Evolutionary conservation across 2,113 vertebrate species (phyloP).

Genomic region (Austrofundulus limnaeus): DNA sequence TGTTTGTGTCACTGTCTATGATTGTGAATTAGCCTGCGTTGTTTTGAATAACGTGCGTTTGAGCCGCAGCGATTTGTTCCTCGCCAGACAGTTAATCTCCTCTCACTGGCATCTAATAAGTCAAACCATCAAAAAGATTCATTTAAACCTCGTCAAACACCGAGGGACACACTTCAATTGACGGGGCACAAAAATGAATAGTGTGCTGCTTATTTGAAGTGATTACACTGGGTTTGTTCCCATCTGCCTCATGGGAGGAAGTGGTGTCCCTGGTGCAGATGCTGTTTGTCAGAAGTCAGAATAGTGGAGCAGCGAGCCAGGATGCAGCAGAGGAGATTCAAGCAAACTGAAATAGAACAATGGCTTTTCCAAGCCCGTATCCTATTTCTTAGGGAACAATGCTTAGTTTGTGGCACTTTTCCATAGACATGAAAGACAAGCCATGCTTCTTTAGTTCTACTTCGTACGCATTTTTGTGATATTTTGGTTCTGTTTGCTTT

Average conservation of each 20-base stretch:
- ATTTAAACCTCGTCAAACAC: constrained; percentile 55
- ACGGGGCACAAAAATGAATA: constrained; percentile 64
- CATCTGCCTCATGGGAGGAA: constrained; percentile 73
- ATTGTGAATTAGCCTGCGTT: not conserved
- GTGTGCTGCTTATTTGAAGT: constrained; percentile 74
- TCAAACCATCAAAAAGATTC: constrained; percentile 64
- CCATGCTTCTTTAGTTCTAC: constrained; percentile 51
- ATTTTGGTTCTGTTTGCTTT: constrained; percentile 64
- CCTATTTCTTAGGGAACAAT: constrained; percentile 73
- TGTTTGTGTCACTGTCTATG: not conserved
- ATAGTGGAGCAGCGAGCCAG: constrained; percentile 55
- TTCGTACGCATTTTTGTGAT: constrained; percentile 59
- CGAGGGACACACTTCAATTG: constrained; percentile 57
- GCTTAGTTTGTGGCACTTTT: constrained; percentile 68
- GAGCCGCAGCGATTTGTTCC: constrained; percentile 38
- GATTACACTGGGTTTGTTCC: constrained; percentile 70
- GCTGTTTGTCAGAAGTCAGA: constrained; percentile 74
- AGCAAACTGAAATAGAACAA: constrained; percentile 77
- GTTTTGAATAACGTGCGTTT: constrained; percentile 34
- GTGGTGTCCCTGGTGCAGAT: constrained; percentile 67
- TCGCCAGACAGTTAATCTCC: constrained; percentile 55
- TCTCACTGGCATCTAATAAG: constrained; percentile 56
- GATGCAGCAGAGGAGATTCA: constrained; percentile 64
- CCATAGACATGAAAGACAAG: constrained; percentile 68
- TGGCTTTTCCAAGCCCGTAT: constrained; percentile 57